Base-by-base conservation (phyloP, 2,797 vertebrate genomes). In the Moxostoma hubbsi region DNA sequence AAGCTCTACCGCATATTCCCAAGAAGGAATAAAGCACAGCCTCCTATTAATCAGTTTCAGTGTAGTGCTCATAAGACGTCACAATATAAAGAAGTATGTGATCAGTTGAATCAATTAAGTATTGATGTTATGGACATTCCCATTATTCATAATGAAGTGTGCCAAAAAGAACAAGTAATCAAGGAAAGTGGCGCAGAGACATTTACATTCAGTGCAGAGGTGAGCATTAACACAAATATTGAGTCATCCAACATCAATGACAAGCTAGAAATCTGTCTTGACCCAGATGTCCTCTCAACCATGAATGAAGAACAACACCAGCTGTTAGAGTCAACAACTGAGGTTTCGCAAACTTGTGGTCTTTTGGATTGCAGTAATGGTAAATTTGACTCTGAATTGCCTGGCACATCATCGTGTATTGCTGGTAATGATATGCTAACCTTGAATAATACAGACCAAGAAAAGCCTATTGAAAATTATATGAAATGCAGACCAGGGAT, bases 1-100 rank as follows among this genome's bases (percentile, higher is more conserved):
- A 92, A 87, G 87, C 93, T 93, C 2, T 73, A 93, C 47, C 85
- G 83, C 51, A 91, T 94, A 82, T 91, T 92, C 53, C 90, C 89
- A 74, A 75, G 87, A 75, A 87, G 89, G 77, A 92, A 87, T 67
- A 73, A 79, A 68, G n/a, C 66, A 77, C 13, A 16, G 11, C 8
- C 18, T 11, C 10, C 62, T 13, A 5, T 53, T 66, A 51, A 79
- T 65, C 74, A 75, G 50, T 43, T 49, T 58, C 67, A 73, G 18
- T 57, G 51, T 59, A 50, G 10, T 18, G 45, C 9, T 36, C 63
- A 53, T 0, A 61, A 57, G 16, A 13, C 68, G 62, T 54, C 75
- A 63, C 47, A 36, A 9, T 18, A 43, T 45, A 47, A 81, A 64
- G 18, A 6, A 51, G 16, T 24, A 13, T n/a, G 53, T 6, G 70